Evolutionary conservation across 1,140 invertebrate genomes (phyloP).

Genomic region (Zaprionus nigranus): DNA sequence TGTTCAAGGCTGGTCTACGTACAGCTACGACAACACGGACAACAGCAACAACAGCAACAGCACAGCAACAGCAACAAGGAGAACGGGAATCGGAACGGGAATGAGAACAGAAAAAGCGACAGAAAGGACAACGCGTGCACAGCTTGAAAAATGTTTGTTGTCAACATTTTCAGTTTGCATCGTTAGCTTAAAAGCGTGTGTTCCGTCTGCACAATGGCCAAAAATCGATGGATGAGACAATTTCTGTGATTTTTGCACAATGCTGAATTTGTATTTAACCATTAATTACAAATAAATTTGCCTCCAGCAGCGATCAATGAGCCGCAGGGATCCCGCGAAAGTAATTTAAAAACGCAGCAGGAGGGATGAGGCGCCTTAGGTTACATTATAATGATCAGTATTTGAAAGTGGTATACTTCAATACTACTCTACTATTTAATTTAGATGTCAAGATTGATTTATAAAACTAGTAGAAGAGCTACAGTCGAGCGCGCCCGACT

Average conservation of each 20-base stretch:
- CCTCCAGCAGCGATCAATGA: slow-evolving; percentile 41
- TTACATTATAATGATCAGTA: neutral
- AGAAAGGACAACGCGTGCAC: slow-evolving; percentile 58
- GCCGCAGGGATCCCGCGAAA: neutral
- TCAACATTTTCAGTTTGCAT: slow-evolving; percentile 83
- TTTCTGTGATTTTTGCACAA: slow-evolving; percentile 68
- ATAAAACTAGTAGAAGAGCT: too few relatives aligned
- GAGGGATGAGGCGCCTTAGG: neutral
- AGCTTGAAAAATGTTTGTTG: slow-evolving; percentile 83
- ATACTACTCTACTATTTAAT: too few relatives aligned
- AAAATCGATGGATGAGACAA: slow-evolving; percentile 81
- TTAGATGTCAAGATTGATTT: too few relatives aligned
- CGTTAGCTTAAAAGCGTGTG: slow-evolving; percentile 79
- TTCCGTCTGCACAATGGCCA: slow-evolving; percentile 58
- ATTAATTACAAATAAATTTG: slow-evolving; percentile 52
- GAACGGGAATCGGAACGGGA: neutral
- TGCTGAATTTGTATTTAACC: slow-evolving; percentile 59
- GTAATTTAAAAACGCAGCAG: neutral
- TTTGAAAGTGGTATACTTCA: too few relatives aligned
- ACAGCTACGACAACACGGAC: slow-evolving; percentile 52
- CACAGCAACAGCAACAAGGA: neutral
- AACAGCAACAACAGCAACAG: neutral
- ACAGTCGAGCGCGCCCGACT: too few relatives aligned
- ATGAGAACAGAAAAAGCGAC: slow-evolving; percentile 32
- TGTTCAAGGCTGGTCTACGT: slow-evolving; percentile 70